Evolutionary conservation across 2,113 vertebrate genomes (phyloP), one percentile per base, ranked within the genome.

Genomic region (Nyctibius bracteatus): DNA sequence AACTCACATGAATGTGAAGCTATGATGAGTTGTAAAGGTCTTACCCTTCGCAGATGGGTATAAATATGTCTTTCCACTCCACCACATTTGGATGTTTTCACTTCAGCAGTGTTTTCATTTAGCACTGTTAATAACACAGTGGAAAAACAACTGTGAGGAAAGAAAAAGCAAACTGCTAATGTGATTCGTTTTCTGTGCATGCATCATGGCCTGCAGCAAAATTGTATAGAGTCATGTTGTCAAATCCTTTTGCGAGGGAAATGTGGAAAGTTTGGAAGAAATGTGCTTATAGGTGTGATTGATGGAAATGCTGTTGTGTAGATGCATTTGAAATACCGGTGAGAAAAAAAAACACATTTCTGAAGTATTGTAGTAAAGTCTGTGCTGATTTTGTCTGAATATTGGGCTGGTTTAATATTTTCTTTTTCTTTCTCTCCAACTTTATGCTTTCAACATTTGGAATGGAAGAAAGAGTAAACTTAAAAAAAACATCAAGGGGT

Each of bases 381-480:
- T 77, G 28, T 23, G 6, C 19, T 73, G 39, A 3, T 30, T 74
- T 73, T 35, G 44, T 68, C 54, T 49, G 14, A 39, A 22, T 90
- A 19, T 54, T 46, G 66, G 65, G 51, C 21, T 73, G 49, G 12
- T 75, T 95, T 89, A 57, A 90, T 72, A 2, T 72, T 63, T 83
- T 80, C 55, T 77, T 82, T 33, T 79, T 18, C 46, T 74, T 81
- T 95, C 61, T 92, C 73, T 84, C 51, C 33, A 43, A 88, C 85
- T 86, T 66, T 70, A 57, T 75, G 93, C 78, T 74, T 75, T 47
- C 87, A 18, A 73, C 39, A 23, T 71, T 88, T 78, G 87, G 88
- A 82, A 88, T 85, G 47, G 68, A 94, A 97, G 90, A 66, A 81
- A 59, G 55, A 46, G 62, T 82, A 96, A 93, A 84, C 14, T 49